phyloP scores from a whole-genome alignment of 2,797 vertebrate species.

The Eulemur albifrons region DNA sequence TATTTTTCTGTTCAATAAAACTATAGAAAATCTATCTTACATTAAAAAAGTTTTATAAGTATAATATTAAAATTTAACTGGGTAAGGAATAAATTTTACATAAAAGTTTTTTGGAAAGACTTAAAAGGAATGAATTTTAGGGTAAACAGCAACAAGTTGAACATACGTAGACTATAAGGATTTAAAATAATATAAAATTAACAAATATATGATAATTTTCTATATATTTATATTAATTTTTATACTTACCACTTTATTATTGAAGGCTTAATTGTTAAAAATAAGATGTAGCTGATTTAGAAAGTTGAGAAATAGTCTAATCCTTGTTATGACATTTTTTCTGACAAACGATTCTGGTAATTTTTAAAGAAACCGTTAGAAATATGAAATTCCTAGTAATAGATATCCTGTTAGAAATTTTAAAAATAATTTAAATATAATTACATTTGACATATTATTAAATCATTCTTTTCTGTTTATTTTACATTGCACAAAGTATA shows the following conservation, averaged over 20 bases:
- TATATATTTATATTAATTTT: neutral
- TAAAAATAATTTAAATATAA: constrained; percentile 11
- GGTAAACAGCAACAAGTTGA: neutral
- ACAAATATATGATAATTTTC: neutral
- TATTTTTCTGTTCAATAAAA: neutral
- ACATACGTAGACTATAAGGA: neutral
- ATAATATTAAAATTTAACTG: neutral
- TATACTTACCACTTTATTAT: constrained; percentile 85
- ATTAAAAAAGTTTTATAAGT: neutral
- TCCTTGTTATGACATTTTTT: constrained; percentile 84
- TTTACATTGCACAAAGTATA: neutral
- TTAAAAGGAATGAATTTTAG: neutral
- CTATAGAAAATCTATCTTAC: neutral
- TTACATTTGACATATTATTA: neutral
- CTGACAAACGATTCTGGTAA: constrained; percentile 85
- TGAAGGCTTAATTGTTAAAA: constrained; percentile 82
- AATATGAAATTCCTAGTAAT: constrained; percentile 55
- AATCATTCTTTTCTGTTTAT: neutral
- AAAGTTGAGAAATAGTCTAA: constrained; percentile 87
- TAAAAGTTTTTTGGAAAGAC: neutral
- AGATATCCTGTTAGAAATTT: constrained; percentile 60
- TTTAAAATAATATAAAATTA: neutral
- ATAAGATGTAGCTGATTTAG: constrained; percentile 86
- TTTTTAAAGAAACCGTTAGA: constrained; percentile 84
- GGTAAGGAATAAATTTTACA: neutral